phyloP scores from a whole-genome alignment of 2,888 invertebrate species.

The Prosopocoilus inquinatus region DNA sequence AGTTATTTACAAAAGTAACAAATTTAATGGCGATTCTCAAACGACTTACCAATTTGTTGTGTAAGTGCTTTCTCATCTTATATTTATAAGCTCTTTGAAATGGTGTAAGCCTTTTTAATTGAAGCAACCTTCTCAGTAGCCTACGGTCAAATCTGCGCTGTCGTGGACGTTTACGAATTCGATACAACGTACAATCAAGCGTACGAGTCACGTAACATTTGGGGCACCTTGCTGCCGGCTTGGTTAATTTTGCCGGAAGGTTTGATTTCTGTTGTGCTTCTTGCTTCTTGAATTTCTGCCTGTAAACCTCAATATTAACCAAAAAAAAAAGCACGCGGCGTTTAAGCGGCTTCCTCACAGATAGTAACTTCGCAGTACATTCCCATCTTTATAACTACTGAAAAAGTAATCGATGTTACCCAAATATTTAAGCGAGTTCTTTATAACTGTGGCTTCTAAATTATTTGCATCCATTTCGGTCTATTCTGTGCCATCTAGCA shows the following conservation, averaged over 20 bases:
- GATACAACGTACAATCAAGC: constrained; percentile 21
- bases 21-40: too few species aligned
- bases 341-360: constrained; percentile 26
- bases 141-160: too few species aligned
- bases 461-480: neutral
- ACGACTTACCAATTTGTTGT: too few species aligned
- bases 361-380: constrained; percentile 19
- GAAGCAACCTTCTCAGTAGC: too few species aligned
- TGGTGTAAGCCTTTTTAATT: too few species aligned
- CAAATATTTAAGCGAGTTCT: constrained; percentile 27
- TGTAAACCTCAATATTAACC: constrained; percentile 12
- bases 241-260: constrained; percentile 22
- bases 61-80: too few species aligned
- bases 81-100: too few species aligned
- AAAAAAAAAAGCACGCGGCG: neutral
- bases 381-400: constrained; percentile 6
- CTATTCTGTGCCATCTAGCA: too few species aligned
- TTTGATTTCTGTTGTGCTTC: constrained; percentile 22
- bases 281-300: constrained; percentile 23
- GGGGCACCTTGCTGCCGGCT: constrained; percentile 25
- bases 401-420: constrained; percentile 13
- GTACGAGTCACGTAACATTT: constrained; percentile 30
- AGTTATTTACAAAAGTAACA: too few species aligned
- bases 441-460: constrained; percentile 8
- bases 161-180: too few species aligned